A percentile compares a stretch with the other conserved stretches of the same genome.
phyloP scores from a whole-genome alignment of 2,797 vertebrate species.

The Sebastes iracundus region DNA sequence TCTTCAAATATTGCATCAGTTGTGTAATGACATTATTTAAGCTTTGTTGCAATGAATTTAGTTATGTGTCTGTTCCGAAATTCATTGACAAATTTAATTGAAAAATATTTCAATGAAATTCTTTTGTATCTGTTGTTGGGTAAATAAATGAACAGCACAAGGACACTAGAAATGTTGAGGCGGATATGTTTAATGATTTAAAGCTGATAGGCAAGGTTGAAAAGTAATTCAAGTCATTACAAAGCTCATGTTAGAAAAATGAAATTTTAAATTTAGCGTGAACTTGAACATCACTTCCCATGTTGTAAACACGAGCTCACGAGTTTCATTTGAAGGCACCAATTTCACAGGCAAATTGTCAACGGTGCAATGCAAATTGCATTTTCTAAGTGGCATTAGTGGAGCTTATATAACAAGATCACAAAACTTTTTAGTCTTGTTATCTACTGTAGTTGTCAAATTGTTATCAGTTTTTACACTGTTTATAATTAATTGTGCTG shows the following conservation, averaged over 20 bases:
- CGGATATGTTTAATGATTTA: neutral
- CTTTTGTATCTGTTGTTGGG: neutral
- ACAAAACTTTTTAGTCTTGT: neutral
- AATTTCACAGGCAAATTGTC: too few species aligned
- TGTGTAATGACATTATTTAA: neutral
- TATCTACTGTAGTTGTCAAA: neutral
- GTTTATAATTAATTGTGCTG: conserved; percentile 15
- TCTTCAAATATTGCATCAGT: neutral
- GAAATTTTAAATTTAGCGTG: neutral
- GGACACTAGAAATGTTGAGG: neutral
- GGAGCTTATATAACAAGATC: neutral
- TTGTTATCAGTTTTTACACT: neutral
- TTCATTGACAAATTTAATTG: neutral
- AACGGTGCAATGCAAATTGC: too few species aligned
- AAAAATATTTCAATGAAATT: neutral
- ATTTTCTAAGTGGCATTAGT: too few species aligned
- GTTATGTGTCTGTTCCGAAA: neutral
- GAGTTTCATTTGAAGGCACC: too few species aligned
- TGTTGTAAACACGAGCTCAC: too few species aligned
- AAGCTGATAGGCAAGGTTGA: neutral
- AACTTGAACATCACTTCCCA: too few species aligned
- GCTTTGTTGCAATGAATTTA: neutral
- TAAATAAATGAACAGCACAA: neutral
- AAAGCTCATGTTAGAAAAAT: neutral
- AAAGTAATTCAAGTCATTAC: neutral